Evolutionary conservation across 2,888 invertebrate genomes (phyloP).

Genomic region (Lacanobia wlatinum): DNA sequence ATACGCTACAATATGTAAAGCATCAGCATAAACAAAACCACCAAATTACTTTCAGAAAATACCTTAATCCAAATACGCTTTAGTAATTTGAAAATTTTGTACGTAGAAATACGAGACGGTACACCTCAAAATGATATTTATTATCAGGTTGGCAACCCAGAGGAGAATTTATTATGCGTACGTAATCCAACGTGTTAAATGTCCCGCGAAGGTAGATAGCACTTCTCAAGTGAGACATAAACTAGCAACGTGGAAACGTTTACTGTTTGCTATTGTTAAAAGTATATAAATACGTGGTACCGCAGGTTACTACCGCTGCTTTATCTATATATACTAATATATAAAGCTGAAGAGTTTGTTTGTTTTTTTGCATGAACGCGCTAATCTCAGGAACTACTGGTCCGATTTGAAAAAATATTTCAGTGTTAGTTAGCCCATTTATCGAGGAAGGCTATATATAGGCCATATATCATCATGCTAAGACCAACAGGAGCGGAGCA

Average conservation of each 20-base stretch:
- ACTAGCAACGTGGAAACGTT: conserved; percentile 30
- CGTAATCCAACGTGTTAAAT: conserved; percentile 56
- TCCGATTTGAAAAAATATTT: too few relatives aligned
- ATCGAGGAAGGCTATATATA: too few relatives aligned
- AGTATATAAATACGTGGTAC: too few relatives aligned
- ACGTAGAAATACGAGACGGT: conserved; percentile 27
- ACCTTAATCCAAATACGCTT: conserved; percentile 13
- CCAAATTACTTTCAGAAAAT: background rate
- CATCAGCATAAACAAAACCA: background rate
- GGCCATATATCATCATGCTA: too few relatives aligned
- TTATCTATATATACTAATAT: too few relatives aligned
- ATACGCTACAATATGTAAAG: background rate
- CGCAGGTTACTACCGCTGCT: too few relatives aligned
- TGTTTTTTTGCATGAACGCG: too few relatives aligned
- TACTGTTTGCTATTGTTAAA: conserved; percentile 19
- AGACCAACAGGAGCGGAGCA: too few relatives aligned
- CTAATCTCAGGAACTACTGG: too few relatives aligned
- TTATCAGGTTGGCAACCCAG: conserved; percentile 48
- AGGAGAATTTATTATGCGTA: conserved; percentile 56
- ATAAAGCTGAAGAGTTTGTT: too few relatives aligned
- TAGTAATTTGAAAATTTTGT: conserved; percentile 31
- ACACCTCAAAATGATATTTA: conserved; percentile 55
- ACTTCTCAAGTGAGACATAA: conserved; percentile 40
- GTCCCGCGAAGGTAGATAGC: conserved; percentile 54
- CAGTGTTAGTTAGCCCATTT: too few relatives aligned